Evolutionary conservation across 2,888 invertebrate genomes (phyloP).

Genomic region (Pollenia amentaria): DNA sequence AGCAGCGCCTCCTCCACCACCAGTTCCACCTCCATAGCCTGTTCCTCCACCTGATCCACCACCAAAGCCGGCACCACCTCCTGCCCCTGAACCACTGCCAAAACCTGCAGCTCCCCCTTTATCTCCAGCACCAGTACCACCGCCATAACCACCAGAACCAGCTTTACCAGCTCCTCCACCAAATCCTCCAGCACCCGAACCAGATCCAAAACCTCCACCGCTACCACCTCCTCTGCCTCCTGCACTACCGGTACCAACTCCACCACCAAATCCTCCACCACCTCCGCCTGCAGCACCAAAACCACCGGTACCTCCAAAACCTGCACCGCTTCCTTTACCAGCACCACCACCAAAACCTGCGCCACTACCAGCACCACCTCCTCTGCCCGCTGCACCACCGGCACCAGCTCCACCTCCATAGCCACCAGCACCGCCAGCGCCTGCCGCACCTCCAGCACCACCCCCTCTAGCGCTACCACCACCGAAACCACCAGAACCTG

Average conservation of each 20-base stretch:
- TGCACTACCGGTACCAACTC: too few species aligned
- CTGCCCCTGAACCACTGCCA: constrained; percentile 70
- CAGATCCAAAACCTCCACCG: constrained; percentile 70
- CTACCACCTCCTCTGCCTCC: constrained; percentile 32
- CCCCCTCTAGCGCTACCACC: constrained; percentile 10
- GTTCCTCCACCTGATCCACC: background rate
- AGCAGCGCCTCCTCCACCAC: constrained; percentile 75
- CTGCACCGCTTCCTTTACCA: constrained; percentile 50
- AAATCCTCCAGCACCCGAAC: constrained; percentile 40
- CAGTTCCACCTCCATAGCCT: constrained; percentile 36
- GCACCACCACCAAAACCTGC: constrained; percentile 52
- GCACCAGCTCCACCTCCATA: constrained; percentile 13
- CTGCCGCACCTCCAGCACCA: constrained; percentile 75
- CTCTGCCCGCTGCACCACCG: constrained; percentile 74
- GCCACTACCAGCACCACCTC: constrained; percentile 50
- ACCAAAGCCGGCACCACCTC: constrained; percentile 29
- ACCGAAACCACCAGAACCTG: constrained; percentile 77
- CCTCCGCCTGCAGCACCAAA: constrained; percentile 11
- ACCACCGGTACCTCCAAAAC: constrained; percentile 78
- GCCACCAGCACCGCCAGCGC: constrained; percentile 64
- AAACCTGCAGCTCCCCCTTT: constrained; percentile 80
- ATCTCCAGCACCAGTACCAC: constrained; percentile 63
- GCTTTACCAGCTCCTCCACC: constrained; percentile 69
- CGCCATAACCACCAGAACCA: constrained; percentile 65
- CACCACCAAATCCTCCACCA: background rate